Conservation (phyloP, 2,113 vertebrate genomes). For the Mionectes macconnelli region DNA sequence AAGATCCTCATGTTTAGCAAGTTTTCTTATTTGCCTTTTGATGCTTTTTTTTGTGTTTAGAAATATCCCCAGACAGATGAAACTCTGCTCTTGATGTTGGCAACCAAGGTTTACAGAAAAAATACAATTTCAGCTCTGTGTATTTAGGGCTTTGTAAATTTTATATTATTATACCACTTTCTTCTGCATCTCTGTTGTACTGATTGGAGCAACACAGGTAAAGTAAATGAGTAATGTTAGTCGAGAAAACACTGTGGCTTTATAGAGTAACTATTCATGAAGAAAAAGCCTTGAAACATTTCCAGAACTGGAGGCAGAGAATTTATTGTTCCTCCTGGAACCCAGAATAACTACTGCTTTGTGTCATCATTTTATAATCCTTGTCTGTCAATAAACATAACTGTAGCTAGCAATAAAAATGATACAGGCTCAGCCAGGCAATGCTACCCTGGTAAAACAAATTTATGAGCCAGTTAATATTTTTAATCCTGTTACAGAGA, state of each 20-base stretch:
- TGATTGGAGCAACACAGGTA: neutral
- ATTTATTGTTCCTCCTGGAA: slow-evolving; percentile 69
- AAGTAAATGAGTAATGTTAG: slow-evolving; percentile 19
- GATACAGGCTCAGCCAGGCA: slow-evolving; percentile 47
- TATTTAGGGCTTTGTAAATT: neutral
- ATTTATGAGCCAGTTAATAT: slow-evolving; percentile 60
- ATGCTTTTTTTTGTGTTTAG: neutral
- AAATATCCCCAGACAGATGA: neutral
- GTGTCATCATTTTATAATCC: slow-evolving; percentile 68
- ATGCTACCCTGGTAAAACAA: slow-evolving; percentile 32
- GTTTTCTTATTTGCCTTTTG: neutral
- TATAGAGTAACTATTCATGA: slow-evolving; percentile 48
- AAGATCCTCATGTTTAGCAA: neutral
- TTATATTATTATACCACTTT: neutral
- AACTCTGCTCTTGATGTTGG: neutral
- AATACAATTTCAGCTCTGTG: neutral
- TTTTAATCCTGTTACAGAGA: slow-evolving; percentile 64
- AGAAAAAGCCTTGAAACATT: slow-evolving; percentile 66
- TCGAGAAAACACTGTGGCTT: slow-evolving; percentile 19
- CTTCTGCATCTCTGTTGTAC: neutral
- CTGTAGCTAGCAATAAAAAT: slow-evolving; percentile 60
- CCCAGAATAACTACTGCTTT: slow-evolving; percentile 65
- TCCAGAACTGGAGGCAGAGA: slow-evolving; percentile 60
- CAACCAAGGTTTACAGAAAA: neutral
- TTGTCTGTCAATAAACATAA: slow-evolving; percentile 71